A percentile compares a stretch with the other conserved stretches of the same genome.
Evolutionary conservation across 2,888 invertebrate genomes (phyloP).

Genomic region (Strigamia crassipes): DNA sequence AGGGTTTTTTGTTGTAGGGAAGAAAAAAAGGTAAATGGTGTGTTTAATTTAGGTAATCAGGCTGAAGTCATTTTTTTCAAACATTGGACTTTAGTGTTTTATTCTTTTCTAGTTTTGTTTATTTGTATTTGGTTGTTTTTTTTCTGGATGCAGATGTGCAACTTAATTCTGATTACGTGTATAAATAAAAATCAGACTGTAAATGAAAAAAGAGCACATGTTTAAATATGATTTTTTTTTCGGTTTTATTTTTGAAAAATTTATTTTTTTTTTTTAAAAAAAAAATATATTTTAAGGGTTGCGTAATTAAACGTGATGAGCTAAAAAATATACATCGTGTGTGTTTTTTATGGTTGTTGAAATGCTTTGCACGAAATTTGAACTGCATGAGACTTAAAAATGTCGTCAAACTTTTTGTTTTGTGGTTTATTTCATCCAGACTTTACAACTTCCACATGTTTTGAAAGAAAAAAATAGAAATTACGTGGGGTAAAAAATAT

Average conservation of each 20-base stretch:
- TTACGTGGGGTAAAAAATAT: not conserved
- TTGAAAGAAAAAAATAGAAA: not conserved
- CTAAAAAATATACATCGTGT: not conserved
- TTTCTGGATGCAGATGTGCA: slow-evolving; percentile 1
- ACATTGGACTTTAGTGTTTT: slow-evolving; percentile 1
- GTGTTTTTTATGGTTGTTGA: not conserved
- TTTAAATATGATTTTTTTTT: no score
- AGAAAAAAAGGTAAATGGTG: slow-evolving; percentile 11
- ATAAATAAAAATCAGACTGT: no score
- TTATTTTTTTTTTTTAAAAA: not conserved
- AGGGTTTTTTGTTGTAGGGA: not conserved
- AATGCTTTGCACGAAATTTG: not conserved
- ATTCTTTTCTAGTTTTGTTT: not conserved
- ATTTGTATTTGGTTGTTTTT: not conserved
- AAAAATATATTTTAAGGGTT: slow-evolving; percentile 2
- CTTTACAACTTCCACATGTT: slow-evolving; percentile 6
- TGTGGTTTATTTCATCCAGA: slow-evolving; percentile 40
- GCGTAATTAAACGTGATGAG: not conserved
- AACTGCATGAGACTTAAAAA: slow-evolving; percentile 13
- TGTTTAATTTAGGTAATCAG: slow-evolving; percentile 40
- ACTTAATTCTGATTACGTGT: not conserved
- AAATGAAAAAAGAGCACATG: no score
- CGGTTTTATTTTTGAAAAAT: no score
- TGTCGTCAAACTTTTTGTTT: slow-evolving; percentile 38
- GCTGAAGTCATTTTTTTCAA: not conserved